Conservation (phyloP, 1,140 invertebrate species). For the Bacillus rossius region DNA sequence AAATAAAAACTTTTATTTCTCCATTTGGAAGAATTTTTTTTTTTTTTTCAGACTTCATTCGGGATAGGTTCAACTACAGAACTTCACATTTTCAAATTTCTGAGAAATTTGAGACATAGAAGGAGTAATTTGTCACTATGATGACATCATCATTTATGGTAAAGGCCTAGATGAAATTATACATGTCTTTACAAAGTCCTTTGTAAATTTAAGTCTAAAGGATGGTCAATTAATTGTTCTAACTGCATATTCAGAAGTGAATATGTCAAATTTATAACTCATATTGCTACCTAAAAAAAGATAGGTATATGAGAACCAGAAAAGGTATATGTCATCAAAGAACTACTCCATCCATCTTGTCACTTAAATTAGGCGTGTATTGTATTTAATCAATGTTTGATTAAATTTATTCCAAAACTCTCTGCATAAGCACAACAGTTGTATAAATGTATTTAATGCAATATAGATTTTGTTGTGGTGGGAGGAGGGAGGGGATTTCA, state of each 20-base stretch:
- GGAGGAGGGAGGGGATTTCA: too few species aligned
- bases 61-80: not conserved
- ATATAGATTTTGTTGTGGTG: not conserved
- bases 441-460: not conserved
- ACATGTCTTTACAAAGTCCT: not conserved
- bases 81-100: conserved; percentile 7
- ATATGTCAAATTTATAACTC: not conserved
- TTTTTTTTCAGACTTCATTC: not conserved
- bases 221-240: not conserved
- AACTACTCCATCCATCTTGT: not conserved
- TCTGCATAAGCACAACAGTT: not conserved
- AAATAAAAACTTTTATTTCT: not conserved
- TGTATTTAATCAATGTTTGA: not conserved
- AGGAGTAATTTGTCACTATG: conserved; percentile 13
- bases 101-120: conserved; percentile 4
- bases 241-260: not conserved
- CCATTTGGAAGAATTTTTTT: not conserved
- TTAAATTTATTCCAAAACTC: not conserved
- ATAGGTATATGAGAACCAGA: not conserved
- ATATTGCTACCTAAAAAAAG: not conserved
- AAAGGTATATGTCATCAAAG: not conserved
- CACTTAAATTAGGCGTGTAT: not conserved
- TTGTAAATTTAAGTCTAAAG: not conserved
- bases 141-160: conserved; percentile 14
- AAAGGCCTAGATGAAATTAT: not conserved